Conservation (phyloP, 2,888 invertebrate genomes). For the Mythimna albipuncta region DNA sequence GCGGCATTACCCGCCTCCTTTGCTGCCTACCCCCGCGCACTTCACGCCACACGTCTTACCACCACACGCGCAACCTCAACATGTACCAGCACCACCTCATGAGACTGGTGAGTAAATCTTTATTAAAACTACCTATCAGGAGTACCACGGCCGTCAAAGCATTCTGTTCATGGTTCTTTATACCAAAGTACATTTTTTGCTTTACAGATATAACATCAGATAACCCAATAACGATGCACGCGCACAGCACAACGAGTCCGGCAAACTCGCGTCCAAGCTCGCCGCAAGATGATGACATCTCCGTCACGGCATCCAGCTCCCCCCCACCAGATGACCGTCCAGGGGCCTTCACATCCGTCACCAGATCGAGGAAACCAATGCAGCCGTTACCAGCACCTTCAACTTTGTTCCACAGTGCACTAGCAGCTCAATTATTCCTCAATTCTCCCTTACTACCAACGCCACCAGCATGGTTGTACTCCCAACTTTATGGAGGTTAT, state of each 20-base stretch:
- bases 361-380: conserved; percentile 84
- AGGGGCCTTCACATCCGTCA: conserved; percentile 89
- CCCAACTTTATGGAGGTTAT: conserved; percentile 93
- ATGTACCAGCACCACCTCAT: conserved; percentile 87
- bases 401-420: conserved; percentile 85
- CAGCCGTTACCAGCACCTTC: conserved; percentile 88
- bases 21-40: conserved; percentile 89
- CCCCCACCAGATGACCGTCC: conserved; percentile 89
- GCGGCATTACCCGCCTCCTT: conserved; percentile 90
- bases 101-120: conserved; percentile 82
- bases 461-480: conserved; percentile 95
- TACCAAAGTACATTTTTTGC: conserved; percentile 13
- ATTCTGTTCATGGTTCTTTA: not conserved
- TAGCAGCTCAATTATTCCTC: conserved; percentile 93
- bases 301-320: conserved; percentile 91
- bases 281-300: conserved; percentile 91
- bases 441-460: conserved; percentile 94
- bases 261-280: conserved; percentile 91
- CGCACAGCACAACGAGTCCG: conserved; percentile 94
- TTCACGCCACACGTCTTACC: conserved; percentile 91
- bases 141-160: not conserved
- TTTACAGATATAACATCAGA: conserved; percentile 83
- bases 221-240: conserved; percentile 88
- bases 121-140: not conserved
- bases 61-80: conserved; percentile 87